Percentiles rank a stretch among this genome's conserved stretches.
phyloP scores from a whole-genome alignment of 2,888 invertebrate genomes.

The Cephus spinipes region DNA sequence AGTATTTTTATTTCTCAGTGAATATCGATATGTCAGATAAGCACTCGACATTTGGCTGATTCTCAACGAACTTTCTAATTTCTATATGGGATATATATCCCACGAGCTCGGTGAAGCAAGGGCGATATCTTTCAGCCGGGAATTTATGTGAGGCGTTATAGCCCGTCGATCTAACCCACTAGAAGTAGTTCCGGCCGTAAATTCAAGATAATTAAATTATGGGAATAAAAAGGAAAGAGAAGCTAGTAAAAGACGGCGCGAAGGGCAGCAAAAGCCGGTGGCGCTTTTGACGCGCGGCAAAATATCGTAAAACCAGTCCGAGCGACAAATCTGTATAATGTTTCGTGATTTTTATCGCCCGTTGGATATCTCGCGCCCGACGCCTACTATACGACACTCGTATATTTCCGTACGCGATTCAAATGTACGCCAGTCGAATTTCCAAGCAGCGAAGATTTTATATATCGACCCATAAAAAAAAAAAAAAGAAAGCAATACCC shows the following conservation, averaged over 20 bases:
- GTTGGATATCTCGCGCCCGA: background rate
- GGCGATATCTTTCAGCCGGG: conserved; percentile 51
- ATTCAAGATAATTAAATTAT: conserved; percentile 64
- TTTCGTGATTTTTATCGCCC: conserved; percentile 63
- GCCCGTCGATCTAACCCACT: conserved; percentile 51
- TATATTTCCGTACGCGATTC: background rate
- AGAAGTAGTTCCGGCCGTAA: conserved; percentile 53
- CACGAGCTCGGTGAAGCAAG: conserved; percentile 35
- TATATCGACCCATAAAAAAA: background rate
- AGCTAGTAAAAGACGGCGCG: conserved; percentile 15
- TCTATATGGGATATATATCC: background rate
- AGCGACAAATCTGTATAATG: conserved; percentile 66
- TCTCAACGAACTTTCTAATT: background rate
- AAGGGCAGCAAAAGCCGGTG: background rate
- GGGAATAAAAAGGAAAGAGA: conserved; percentile 48
- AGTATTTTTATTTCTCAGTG: background rate
- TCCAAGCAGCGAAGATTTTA: background rate
- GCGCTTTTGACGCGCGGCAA: conserved; percentile 45
- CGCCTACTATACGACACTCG: conserved; percentile 21
- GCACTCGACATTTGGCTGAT: background rate
- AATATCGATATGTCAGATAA: background rate
- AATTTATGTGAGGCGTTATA: conserved; percentile 55
- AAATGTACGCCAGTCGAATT: background rate
- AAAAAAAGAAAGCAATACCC: background rate
- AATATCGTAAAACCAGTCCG: conserved; percentile 65